These are phyloP conservation scores for Tragelaphus imberbis DNA, from an alignment of 2,113 vertebrate species.

Conservation along the genomic window DNA sequence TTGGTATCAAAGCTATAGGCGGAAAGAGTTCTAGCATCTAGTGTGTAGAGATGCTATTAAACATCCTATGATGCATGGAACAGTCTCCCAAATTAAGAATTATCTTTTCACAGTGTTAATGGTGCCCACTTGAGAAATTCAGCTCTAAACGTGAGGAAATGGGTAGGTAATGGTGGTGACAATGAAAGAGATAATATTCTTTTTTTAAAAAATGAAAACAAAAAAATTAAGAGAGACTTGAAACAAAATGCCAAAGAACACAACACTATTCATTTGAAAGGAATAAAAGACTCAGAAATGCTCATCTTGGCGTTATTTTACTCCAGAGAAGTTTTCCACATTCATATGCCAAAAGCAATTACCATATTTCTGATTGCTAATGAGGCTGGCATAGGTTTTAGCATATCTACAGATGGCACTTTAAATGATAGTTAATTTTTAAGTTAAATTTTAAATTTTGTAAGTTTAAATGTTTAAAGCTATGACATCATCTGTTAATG, in stretches of 20 bases:
- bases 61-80: background rate
- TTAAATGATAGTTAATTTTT: slow-evolving; percentile 62
- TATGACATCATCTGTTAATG: slow-evolving; percentile 42
- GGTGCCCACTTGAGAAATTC: background rate
- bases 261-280: background rate
- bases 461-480: slow-evolving; percentile 42
- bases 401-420: slow-evolving; percentile 49
- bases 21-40: background rate
- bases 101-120: background rate
- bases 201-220: background rate
- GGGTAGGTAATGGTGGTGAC: background rate
- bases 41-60: background rate
- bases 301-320: slow-evolving; percentile 26
- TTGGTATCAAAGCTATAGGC: background rate
- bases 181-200: background rate
- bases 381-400: slow-evolving; percentile 47
- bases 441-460: slow-evolving; percentile 47
- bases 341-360: slow-evolving; percentile 47
- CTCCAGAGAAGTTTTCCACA: slow-evolving; percentile 28
- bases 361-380: slow-evolving; percentile 66
- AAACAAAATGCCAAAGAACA: background rate
- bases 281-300: slow-evolving; percentile 16
- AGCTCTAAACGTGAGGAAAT: background rate
- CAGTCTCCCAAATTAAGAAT: background rate
- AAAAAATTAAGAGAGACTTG: background rate